A percentile compares a stretch with the other conserved stretches of the same genome.
phyloP scores from a whole-genome alignment of 2,888 invertebrate species.

The Chirona hameri region DNA sequence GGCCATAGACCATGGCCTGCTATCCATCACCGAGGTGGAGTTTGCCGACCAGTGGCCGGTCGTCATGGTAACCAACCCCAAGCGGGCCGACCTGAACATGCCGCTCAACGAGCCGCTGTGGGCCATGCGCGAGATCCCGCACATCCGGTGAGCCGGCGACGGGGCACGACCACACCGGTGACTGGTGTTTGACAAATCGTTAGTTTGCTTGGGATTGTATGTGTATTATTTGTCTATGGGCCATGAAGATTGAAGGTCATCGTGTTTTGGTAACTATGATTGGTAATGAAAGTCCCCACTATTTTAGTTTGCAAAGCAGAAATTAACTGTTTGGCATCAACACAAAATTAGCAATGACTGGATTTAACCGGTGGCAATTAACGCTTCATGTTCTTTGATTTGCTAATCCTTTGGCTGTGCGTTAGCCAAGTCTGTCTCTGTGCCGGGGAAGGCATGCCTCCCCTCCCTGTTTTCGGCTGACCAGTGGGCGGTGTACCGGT shows the following conservation, averaged over 20 bases:
- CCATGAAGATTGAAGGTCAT: too few species aligned
- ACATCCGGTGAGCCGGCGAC: constrained; percentile 59
- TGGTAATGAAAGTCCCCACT: too few species aligned
- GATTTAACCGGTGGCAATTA: not conserved
- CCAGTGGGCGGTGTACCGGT: constrained; percentile 27
- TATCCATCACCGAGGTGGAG: constrained; percentile 75
- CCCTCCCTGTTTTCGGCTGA: not conserved
- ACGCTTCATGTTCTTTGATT: too few species aligned
- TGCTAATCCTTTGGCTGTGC: not conserved
- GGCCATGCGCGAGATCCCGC: constrained; percentile 64
- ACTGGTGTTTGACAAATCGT: not conserved
- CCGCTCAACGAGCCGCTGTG: constrained; percentile 68
- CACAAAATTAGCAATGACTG: not conserved
- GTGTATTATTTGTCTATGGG: too few species aligned
- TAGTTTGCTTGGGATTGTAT: too few species aligned
- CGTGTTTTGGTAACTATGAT: too few species aligned
- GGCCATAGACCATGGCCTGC: constrained; percentile 83
- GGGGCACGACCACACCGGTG: not conserved
- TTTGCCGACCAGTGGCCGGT: constrained; percentile 72
- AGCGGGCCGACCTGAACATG: constrained; percentile 69
- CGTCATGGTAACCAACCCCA: constrained; percentile 84
- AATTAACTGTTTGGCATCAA: not conserved
- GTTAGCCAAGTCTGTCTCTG: not conserved
- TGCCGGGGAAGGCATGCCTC: not conserved
- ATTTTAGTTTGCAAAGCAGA: too few species aligned